Conservation (phyloP, 2,888 invertebrate genomes). For the Pegoplata infirma region DNA sequence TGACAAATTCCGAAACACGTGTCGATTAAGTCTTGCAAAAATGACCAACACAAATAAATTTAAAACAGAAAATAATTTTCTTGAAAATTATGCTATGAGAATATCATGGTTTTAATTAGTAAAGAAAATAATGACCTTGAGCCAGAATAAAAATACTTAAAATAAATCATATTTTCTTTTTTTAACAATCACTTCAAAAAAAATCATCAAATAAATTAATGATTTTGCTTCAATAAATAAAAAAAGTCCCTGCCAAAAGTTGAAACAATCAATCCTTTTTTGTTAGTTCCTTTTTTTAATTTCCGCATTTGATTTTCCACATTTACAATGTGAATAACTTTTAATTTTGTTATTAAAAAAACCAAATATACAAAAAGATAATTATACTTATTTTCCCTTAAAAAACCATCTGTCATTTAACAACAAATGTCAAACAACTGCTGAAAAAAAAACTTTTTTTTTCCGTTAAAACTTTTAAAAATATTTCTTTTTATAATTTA, state of each 20-base stretch:
- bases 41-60: too few relatives aligned
- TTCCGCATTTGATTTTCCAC: background rate
- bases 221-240: constrained; percentile 20
- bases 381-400: background rate
- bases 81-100: too few relatives aligned
- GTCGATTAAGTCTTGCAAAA: too few relatives aligned
- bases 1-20: too few relatives aligned
- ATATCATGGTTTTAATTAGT: too few relatives aligned
- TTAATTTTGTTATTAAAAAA: constrained; percentile 26
- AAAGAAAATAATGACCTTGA: too few relatives aligned
- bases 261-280: constrained; percentile 34
- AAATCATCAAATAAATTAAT: constrained; percentile 16
- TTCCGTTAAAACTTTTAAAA: constrained; percentile 13
- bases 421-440: constrained; percentile 43
- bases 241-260: background rate
- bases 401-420: constrained; percentile 52
- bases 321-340: constrained; percentile 19
- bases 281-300: constrained; percentile 31
- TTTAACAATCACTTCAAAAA: too few relatives aligned
- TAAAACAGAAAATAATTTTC: too few relatives aligned
- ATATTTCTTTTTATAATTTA: constrained; percentile 57
- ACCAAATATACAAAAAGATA: too few relatives aligned
- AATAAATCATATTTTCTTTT: too few relatives aligned
- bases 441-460: constrained; percentile 36
- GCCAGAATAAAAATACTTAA: too few relatives aligned